A percentile compares a stretch with the other conserved stretches of the same genome.
phyloP scores from a whole-genome alignment of 2,113 vertebrate species.

The Chamaea fasciata region DNA sequence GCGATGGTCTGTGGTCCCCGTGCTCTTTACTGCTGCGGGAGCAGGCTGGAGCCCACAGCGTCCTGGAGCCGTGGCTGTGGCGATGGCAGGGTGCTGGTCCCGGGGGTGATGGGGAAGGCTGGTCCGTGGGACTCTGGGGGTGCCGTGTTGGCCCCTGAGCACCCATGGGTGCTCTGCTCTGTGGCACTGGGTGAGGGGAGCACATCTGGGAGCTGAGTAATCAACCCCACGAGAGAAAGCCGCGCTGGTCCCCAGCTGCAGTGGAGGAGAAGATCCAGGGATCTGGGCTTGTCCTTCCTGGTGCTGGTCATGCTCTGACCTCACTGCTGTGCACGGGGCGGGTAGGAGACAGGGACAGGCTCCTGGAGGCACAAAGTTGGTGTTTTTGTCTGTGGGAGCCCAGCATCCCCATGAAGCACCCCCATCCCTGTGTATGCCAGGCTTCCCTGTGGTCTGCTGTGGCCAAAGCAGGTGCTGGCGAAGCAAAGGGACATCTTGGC shows the following conservation, averaged over 20 bases:
- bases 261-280: neutral
- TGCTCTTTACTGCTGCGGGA: neutral
- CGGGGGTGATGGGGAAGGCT: rapidly evolving
- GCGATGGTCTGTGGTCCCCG: neutral
- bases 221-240: neutral
- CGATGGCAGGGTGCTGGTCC: neutral
- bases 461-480: neutral
- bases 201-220: rapidly evolving
- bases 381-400: neutral
- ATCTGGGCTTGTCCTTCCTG: neutral
- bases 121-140: rapidly evolving
- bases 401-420: neutral
- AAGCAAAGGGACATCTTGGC: neutral
- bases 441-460: neutral
- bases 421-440: rapidly evolving
- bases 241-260: rapidly evolving
- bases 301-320: neutral
- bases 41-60: neutral
- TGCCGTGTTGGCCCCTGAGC: neutral
- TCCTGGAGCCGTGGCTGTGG: rapidly evolving
- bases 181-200: rapidly evolving
- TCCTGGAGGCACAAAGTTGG: rapidly evolving
- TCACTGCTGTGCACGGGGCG: rapidly evolving
- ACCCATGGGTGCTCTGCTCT: neutral
- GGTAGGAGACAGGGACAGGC: neutral